These are phyloP conservation scores for Frieseomelitta varia DNA, from an alignment of 1,140 invertebrate species.

Conservation along the genomic window DNA sequence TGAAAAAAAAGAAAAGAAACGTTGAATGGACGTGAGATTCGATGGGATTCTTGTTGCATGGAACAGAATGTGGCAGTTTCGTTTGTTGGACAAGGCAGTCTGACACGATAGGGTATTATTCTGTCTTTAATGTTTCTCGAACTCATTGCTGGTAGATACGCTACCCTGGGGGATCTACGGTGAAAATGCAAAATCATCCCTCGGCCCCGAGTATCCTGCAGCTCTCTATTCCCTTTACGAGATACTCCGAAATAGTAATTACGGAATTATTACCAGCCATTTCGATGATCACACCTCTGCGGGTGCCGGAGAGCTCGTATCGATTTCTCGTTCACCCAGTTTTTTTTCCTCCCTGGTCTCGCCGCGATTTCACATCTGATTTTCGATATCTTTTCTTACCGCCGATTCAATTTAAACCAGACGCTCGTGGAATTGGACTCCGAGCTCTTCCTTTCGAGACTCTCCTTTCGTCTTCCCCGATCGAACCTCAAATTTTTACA, in stretches of 20 bases:
- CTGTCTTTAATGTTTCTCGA: neutral
- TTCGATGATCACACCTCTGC: slow-evolving; percentile 27
- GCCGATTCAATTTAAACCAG: neutral
- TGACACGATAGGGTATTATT: slow-evolving; percentile 17
- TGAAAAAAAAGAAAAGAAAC: neutral
- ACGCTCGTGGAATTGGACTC: neutral
- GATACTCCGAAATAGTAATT: slow-evolving; percentile 29
- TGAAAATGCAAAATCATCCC: slow-evolving; percentile 33
- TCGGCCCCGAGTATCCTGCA: neutral
- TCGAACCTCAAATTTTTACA: neutral
- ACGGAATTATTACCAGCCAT: slow-evolving; percentile 44
- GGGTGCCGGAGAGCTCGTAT: neutral
- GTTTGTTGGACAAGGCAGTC: slow-evolving; percentile 19
- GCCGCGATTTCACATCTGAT: neutral
- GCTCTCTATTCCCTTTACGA: neutral
- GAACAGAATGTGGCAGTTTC: neutral
- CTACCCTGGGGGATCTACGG: neutral
- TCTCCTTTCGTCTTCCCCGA: neutral
- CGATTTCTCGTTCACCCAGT: slow-evolving; percentile 17
- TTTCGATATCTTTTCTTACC: neutral
- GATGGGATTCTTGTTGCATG: neutral
- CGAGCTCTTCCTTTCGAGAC: neutral
- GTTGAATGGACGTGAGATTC: neutral
- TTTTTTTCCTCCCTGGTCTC: neutral
- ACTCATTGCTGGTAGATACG: neutral